Base-by-base conservation (phyloP, 2,888 invertebrate species). In the Luperina nickerlii region DNA sequence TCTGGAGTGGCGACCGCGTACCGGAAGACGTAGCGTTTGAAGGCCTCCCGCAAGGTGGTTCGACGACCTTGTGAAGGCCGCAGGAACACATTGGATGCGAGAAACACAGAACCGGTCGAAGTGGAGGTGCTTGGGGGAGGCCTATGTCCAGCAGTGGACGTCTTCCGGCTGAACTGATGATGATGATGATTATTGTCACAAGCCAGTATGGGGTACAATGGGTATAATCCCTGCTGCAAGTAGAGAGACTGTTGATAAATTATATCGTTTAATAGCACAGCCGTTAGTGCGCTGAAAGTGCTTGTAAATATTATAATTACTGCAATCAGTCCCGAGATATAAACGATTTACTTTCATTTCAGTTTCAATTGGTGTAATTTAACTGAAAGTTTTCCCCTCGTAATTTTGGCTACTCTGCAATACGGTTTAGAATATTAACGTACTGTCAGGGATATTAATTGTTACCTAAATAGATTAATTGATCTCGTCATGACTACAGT, bases 321-420 rank as follows among this genome's bases (percentile, higher is more conserved):
- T 69, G 78, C 27, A 78, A 71, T 82, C 72, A 57, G 68, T 77
- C 67, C 62, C 65, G 24, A 70, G 72, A 57, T 45, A 24, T 74
- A 67, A 76, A 69, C 69, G 27, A 65, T 73, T 81, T 76, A 82
- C 83, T 89, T 87, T 87, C 76, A 24, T 88, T 79, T 87, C 68
- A 79, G 45, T 42, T 42, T 74, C 18, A 48, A 32, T 54, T 76
- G 9, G 20, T 77, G n/a, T 69, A 15, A 15, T 63, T n/a, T 79
- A 32, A 6, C 45, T 60, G 77, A 24, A 45, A 68, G 4, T 27
- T 65, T 38, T 20, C 18, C 11, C 7, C 8, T 2, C 27, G 51
- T 74, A 54, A 7, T 42, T 38, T 73, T 69, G 7, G 13, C 4
- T 27, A 27, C 67, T 3, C n/a, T 62, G n/a, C 60, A 38, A 38